Evolutionary conservation across 2,113 vertebrate species (phyloP).

Genomic region (Pseudonaja textilis): DNA sequence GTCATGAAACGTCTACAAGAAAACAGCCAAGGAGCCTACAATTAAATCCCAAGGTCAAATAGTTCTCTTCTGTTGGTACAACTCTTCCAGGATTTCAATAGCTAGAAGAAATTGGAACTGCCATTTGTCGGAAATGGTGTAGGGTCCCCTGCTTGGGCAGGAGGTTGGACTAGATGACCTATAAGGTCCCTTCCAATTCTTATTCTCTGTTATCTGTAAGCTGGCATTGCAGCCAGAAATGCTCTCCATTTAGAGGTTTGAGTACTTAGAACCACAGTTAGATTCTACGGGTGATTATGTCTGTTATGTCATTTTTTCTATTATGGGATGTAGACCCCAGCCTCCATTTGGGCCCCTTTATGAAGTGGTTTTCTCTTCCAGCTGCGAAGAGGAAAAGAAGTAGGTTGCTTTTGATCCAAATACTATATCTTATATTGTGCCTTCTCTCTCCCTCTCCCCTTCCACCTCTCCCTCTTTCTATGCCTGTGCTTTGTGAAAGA

Average conservation of each 20-base stretch:
- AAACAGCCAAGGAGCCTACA: not conserved
- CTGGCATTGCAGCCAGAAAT: slow-evolving; percentile 1
- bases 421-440: not conserved
- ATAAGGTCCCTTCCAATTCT: too few relatives aligned
- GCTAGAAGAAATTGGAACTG: too few relatives aligned
- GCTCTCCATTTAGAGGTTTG: not conserved
- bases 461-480: not conserved
- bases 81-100: not conserved
- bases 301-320: slow-evolving; percentile 18
- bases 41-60: too few relatives aligned
- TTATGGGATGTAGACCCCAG: not conserved
- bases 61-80: not conserved
- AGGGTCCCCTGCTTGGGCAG: too few relatives aligned
- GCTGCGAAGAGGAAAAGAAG: not conserved
- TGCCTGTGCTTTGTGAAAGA: not conserved
- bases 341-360: not conserved
- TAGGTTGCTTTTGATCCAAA: not conserved
- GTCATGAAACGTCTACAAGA: not conserved
- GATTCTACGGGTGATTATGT: not conserved
- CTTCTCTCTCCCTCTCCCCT: too few relatives aligned
- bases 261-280: not conserved
- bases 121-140: too few relatives aligned
- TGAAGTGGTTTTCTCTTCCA: not conserved
- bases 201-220: not conserved
- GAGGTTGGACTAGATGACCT: too few relatives aligned